A percentile compares a stretch with the other conserved stretches of the same genome.
These are phyloP conservation scores for Drosophila yooni DNA, from an alignment of 2,888 invertebrate species.

Conservation along the genomic window DNA sequence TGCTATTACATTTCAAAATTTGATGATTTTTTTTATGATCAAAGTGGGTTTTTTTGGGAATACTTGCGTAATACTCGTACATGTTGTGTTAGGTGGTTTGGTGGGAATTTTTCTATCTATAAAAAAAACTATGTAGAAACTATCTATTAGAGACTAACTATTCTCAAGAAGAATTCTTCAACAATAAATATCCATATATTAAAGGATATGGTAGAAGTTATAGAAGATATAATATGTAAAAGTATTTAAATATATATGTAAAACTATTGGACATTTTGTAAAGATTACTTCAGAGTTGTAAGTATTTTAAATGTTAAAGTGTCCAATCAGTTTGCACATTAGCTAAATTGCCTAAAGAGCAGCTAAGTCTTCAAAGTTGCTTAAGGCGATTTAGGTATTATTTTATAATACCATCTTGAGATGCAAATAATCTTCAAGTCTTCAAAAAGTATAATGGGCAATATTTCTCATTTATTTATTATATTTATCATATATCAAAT, in stretches of 20 bases:
- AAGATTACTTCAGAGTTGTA: background rate
- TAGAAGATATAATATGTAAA: background rate
- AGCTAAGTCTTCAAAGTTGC: background rate
- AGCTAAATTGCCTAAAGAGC: background rate
- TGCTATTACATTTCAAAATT: background rate
- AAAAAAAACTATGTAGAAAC: background rate
- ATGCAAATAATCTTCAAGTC: background rate
- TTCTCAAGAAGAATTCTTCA: background rate
- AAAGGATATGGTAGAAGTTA: background rate
- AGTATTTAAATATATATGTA: background rate
- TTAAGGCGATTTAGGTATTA: background rate
- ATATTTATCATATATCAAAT: background rate
- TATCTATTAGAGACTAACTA: background rate
- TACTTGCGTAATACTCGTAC: background rate
- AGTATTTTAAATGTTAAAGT: background rate
- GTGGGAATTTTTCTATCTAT: background rate
- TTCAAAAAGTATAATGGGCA: background rate
- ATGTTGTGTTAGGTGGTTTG: background rate
- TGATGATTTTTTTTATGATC: background rate
- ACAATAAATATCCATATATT: background rate
- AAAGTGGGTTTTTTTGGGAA: background rate
- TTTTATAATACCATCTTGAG: background rate
- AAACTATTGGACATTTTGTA: background rate
- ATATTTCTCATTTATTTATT: background rate
- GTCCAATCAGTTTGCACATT: background rate